Evolutionary conservation across 2,797 vertebrate genomes (phyloP).

Genomic region (Xenentodon cancila): DNA sequence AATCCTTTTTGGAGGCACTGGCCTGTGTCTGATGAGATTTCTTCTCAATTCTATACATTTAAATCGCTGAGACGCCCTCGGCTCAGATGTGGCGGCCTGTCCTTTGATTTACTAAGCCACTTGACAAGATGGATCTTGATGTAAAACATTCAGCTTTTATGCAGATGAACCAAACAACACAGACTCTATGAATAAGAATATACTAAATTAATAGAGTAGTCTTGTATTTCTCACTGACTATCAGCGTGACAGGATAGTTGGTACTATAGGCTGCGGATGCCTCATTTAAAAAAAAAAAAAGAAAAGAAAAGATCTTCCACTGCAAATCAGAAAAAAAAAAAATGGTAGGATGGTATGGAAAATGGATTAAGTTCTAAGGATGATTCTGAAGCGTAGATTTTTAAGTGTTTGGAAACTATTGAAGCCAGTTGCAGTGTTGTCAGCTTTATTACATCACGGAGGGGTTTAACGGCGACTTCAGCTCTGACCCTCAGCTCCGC

Average conservation of each 20-base stretch:
- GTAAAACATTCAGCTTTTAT: slow-evolving; percentile 72
- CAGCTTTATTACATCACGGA: too few species aligned
- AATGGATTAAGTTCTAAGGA: too few species aligned
- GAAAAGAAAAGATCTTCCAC: neutral
- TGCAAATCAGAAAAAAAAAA: too few species aligned
- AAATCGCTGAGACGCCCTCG: slow-evolving; percentile 77
- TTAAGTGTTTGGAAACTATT: too few species aligned
- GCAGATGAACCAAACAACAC: slow-evolving; percentile 54
- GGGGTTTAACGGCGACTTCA: too few species aligned
- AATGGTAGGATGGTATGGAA: too few species aligned
- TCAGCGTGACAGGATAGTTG: neutral
- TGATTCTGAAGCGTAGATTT: too few species aligned
- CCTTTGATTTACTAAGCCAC: slow-evolving; percentile 75
- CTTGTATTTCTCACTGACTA: slow-evolving; percentile 31
- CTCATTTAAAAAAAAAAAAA: slow-evolving; percentile 1
- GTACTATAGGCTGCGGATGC: neutral
- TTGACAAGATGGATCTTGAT: slow-evolving; percentile 68
- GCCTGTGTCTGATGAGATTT: slow-evolving; percentile 84
- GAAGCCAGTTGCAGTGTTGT: too few species aligned
- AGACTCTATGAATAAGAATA: slow-evolving; percentile 25
- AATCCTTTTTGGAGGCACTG: slow-evolving; percentile 78
- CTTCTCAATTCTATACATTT: slow-evolving; percentile 86
- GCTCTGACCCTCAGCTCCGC: too few species aligned
- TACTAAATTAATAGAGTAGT: slow-evolving; percentile 23
- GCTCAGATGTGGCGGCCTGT: slow-evolving; percentile 50